Evolutionary conservation across 2,797 vertebrate species (phyloP).

Genomic region (Danio jaintianensis): DNA sequence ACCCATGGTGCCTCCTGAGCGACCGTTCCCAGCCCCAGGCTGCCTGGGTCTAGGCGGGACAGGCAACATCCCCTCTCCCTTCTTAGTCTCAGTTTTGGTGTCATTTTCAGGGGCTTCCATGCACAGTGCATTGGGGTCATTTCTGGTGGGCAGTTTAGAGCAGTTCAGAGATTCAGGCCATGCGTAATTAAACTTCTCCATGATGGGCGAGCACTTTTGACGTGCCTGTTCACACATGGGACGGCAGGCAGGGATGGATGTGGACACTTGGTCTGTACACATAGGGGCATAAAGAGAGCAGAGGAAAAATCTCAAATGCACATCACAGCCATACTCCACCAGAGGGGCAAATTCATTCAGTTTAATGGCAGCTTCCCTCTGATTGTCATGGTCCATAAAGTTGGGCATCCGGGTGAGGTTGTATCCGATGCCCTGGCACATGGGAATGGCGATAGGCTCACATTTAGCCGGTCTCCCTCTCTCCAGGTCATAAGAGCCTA

Average conservation of each 20-base stretch:
- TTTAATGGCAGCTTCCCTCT: conserved; percentile 93
- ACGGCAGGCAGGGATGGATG: conserved; percentile 95
- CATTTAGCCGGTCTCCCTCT: conserved; percentile 89
- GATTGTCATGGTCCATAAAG: conserved; percentile 93
- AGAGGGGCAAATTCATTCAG: conserved; percentile 94
- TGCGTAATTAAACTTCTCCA: conserved; percentile 96
- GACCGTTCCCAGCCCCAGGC: conserved; percentile 67
- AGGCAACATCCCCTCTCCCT: conserved; percentile 89
- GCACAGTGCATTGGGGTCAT: conserved; percentile 95
- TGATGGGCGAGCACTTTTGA: conserved; percentile 92
- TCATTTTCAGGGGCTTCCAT: conserved; percentile 98
- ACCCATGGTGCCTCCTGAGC: conserved; percentile 66
- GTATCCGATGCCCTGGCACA: conserved; percentile 98
- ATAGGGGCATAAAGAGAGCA: conserved; percentile 98
- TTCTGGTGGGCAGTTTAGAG: conserved; percentile 89
- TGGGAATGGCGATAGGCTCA: conserved; percentile 92
- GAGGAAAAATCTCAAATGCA: conserved; percentile 96
- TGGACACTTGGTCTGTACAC: conserved; percentile 97
- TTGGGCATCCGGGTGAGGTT: conserved; percentile 99
- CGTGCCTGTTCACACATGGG: conserved; percentile 98
- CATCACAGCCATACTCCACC: conserved; percentile 95
- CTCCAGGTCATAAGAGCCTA: conserved; percentile 88
- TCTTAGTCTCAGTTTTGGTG: conserved; percentile 81
- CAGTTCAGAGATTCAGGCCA: conserved; percentile 98
- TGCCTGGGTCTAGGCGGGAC: conserved; percentile 79